A percentile compares a stretch with the other conserved stretches of the same genome.
Evolutionary conservation across 2,888 invertebrate species (phyloP).

Genomic region (Orchesellides sinensis): DNA sequence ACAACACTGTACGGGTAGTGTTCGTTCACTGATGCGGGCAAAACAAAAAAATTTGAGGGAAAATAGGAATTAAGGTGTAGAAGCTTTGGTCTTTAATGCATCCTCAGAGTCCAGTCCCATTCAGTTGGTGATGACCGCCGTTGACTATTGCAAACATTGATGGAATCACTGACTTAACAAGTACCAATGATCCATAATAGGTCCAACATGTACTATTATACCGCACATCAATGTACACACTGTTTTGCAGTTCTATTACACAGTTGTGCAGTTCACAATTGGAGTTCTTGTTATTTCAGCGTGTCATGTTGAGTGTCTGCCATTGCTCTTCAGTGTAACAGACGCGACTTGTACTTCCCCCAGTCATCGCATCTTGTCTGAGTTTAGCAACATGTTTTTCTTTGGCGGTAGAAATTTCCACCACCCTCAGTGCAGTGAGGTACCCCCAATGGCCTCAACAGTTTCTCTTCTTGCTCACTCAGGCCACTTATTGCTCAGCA

Average conservation of each 20-base stretch:
- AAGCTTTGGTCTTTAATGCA: neutral
- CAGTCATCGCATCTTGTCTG: neutral
- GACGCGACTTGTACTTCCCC: neutral
- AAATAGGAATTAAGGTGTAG: constrained; percentile 45
- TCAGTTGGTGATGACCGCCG: constrained; percentile 26
- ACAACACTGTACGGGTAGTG: constrained; percentile 54
- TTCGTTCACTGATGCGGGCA: constrained; percentile 57
- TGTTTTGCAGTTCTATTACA: too few species aligned
- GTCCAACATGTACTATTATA: too few species aligned
- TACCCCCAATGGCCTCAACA: too few species aligned
- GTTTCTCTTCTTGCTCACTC: neutral
- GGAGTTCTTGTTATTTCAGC: too few species aligned
- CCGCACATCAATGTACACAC: too few species aligned
- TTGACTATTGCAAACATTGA: constrained; percentile 20
- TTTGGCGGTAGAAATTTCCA: neutral
- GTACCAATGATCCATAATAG: too few species aligned
- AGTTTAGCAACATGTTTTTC: neutral
- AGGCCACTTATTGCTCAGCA: constrained; percentile 38
- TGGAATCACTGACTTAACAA: too few species aligned
- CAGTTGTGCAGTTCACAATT: too few species aligned
- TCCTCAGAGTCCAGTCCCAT: constrained; percentile 22
- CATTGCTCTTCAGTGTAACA: neutral
- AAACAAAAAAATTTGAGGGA: constrained; percentile 44
- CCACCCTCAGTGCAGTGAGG: neutral
- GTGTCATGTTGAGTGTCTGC: constrained; percentile 5